Evolutionary conservation across 2,888 invertebrate species (phyloP).

Genomic region (Dicycla oo): DNA sequence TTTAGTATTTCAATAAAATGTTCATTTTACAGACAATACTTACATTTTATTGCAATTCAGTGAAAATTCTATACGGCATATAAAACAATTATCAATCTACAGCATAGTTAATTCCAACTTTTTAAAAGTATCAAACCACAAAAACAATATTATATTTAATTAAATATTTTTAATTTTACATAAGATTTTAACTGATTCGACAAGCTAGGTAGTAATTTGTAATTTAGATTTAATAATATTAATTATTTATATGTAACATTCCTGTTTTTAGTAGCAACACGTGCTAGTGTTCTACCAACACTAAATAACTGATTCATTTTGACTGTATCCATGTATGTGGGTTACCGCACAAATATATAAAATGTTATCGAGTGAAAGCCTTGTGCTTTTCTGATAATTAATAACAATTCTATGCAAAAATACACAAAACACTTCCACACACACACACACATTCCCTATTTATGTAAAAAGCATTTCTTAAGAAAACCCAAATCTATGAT

Average conservation of each 20-base stretch:
- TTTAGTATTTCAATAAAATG: neutral
- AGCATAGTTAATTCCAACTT: too few species aligned
- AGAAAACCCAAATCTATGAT: conserved; percentile 9
- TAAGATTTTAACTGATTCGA: neutral
- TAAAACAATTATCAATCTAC: too few species aligned
- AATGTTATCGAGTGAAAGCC: neutral
- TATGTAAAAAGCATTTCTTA: neutral
- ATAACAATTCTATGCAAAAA: neutral
- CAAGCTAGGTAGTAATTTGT: neutral
- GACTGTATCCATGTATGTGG: neutral
- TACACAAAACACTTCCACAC: neutral
- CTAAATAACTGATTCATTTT: neutral
- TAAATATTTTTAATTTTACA: neutral
- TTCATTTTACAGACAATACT: neutral
- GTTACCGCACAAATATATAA: neutral
- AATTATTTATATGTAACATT: neutral
- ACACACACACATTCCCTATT: too few species aligned
- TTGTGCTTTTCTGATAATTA: neutral
- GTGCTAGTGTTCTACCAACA: neutral
- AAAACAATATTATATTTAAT: too few species aligned
- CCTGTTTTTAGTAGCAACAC: neutral
- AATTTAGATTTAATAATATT: neutral
- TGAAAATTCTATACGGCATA: neutral
- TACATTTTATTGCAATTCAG: neutral
- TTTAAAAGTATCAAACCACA: neutral